These are phyloP conservation scores for Delia radicum DNA, from an alignment of 1,140 invertebrate species.

Conservation along the genomic window DNA sequence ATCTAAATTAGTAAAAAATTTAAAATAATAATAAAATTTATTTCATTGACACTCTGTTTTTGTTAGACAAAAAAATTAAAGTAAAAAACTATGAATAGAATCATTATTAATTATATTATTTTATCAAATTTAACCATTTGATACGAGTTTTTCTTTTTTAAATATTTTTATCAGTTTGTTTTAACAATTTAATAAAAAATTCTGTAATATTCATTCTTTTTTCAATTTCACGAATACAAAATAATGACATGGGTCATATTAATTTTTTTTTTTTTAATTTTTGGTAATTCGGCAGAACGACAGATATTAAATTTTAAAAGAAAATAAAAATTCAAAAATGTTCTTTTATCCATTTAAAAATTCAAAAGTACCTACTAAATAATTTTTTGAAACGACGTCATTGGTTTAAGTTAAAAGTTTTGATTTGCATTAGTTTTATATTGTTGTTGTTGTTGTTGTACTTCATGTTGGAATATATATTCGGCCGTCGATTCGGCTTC, in stretches of 20 bases:
- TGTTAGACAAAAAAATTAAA: neutral
- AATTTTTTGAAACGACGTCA: neutral
- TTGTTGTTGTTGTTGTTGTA: too few relatives aligned
- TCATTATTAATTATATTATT: neutral
- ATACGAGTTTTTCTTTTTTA: too few relatives aligned
- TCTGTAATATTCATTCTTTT: neutral
- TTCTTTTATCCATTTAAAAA: neutral
- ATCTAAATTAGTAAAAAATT: slow-evolving; percentile 13
- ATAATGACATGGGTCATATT: neutral
- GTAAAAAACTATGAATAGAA: neutral
- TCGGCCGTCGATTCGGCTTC: slow-evolving; percentile 48
- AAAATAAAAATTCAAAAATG: neutral
- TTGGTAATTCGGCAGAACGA: neutral
- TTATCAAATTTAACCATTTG: neutral
- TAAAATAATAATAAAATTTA: neutral
- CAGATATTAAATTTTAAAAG: neutral
- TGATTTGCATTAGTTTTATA: neutral
- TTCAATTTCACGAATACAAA: neutral
- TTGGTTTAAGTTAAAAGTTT: slow-evolving; percentile 3
- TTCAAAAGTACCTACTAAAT: neutral
- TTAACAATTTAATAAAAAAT: neutral
- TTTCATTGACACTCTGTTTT: neutral
- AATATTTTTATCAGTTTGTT: neutral
- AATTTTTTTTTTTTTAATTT: neutral
- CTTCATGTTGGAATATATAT: slow-evolving; percentile 49